Evolutionary conservation across 2,113 vertebrate species (phyloP).

Genomic region (Ameiurus melas): DNA sequence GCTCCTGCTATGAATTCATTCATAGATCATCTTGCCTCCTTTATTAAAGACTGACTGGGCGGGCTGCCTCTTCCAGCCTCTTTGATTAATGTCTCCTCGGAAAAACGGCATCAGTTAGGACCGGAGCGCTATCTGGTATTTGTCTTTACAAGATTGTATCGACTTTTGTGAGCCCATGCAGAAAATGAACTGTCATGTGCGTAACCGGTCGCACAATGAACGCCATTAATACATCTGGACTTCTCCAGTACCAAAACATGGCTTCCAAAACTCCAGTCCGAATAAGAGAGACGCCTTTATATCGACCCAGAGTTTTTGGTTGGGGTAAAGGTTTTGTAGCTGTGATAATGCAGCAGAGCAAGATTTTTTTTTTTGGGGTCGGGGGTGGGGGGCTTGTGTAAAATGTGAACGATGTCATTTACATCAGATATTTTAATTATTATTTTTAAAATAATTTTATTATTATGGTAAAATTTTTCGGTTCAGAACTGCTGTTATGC

Average conservation of each 20-base stretch:
- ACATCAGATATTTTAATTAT: neutral
- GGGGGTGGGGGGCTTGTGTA: too few relatives aligned
- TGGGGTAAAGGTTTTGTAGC: neutral
- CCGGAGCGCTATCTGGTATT: slow-evolving; percentile 69
- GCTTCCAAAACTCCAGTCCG: slow-evolving; percentile 23
- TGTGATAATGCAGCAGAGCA: slow-evolving; percentile 63
- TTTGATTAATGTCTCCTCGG: slow-evolving; percentile 70
- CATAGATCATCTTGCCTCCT: slow-evolving; percentile 67
- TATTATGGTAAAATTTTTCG: neutral
- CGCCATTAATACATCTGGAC: slow-evolving; percentile 63
- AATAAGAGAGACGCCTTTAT: slow-evolving; percentile 31
- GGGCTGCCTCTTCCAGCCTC: slow-evolving; percentile 47
- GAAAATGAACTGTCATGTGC: slow-evolving; percentile 79
- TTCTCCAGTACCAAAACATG: slow-evolving; percentile 55
- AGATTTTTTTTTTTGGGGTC: slow-evolving; percentile 39
- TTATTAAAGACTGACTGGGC: slow-evolving; percentile 67
- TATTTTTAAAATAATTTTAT: too few relatives aligned
- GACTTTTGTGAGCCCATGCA: slow-evolving; percentile 77
- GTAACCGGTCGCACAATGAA: slow-evolving; percentile 61
- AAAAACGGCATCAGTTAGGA: slow-evolving; percentile 70
- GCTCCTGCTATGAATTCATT: slow-evolving; percentile 61
- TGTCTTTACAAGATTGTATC: slow-evolving; percentile 77
- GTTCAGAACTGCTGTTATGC: neutral
- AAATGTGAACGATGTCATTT: slow-evolving; percentile 62
- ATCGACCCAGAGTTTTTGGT: neutral